Conservation (phyloP, 2,888 invertebrate genomes). For the Mechanitis messenoides region DNA sequence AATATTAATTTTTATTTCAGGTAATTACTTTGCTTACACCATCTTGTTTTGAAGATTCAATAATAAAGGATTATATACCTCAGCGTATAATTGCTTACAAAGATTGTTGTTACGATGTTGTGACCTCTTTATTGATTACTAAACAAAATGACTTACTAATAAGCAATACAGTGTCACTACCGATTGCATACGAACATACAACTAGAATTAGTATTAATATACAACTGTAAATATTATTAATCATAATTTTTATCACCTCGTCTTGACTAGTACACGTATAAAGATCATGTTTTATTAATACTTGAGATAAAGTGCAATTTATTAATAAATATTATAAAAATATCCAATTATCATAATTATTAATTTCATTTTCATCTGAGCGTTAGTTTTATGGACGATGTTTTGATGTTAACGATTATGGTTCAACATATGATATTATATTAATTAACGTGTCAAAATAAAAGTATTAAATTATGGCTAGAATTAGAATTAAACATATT, state of each 20-base stretch:
- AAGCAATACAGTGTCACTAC: conserved; percentile 12
- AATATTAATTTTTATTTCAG: no score
- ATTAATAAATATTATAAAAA: conserved; percentile 40
- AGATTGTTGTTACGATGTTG: not conserved
- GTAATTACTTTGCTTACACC: no score
- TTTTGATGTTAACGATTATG: conserved; percentile 47
- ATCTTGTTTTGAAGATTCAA: no score
- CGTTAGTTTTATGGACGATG: conserved; percentile 49
- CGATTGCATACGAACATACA: conserved; percentile 23
- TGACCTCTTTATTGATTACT: conserved; percentile 6
- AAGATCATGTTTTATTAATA: conserved; percentile 45
- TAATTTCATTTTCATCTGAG: conserved; percentile 41
- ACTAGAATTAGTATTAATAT: conserved; percentile 17
- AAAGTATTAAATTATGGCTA: no score
- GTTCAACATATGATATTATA: conserved; percentile 16
- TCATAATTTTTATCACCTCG: conserved; percentile 30
- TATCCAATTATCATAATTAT: conserved; percentile 45
- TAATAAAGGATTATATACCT: no score
- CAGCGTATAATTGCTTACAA: not conserved
- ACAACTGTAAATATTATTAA: conserved; percentile 28
- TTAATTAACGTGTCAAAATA: not conserved
- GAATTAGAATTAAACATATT: no score
- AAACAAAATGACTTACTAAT: conserved; percentile 15
- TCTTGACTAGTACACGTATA: conserved; percentile 40
- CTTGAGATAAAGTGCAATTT: conserved; percentile 34